Evolutionary conservation across 2,113 vertebrate genomes (phyloP).

Genomic region (Petromus typicus): DNA sequence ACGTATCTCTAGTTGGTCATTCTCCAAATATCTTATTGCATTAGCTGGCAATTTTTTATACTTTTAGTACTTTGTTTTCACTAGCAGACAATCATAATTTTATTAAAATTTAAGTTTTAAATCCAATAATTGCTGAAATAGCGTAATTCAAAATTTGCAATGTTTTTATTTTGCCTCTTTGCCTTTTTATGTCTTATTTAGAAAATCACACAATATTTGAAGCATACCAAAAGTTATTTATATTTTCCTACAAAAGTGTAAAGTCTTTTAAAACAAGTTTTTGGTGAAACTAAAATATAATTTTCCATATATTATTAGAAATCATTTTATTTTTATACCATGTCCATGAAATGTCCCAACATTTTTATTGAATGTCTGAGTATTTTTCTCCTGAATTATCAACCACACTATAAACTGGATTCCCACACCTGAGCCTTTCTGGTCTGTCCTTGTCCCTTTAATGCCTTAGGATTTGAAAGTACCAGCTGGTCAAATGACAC

Average conservation of each 20-base stretch:
- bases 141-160: background rate
- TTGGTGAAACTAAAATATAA: background rate
- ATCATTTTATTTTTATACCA: background rate
- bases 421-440: background rate
- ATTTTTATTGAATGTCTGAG: background rate
- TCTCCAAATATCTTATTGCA: background rate
- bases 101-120: background rate
- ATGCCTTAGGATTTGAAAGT: background rate
- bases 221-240: background rate
- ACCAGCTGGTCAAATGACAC: background rate
- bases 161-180: background rate
- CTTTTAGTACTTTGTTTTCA: background rate
- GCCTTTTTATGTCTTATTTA: background rate
- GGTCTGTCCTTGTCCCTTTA: background rate
- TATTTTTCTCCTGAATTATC: background rate
- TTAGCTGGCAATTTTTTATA: background rate
- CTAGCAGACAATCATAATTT: background rate
- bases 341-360: background rate
- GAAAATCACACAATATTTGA: background rate
- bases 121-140: background rate
- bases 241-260: background rate
- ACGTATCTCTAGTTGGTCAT: background rate
- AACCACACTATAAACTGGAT: background rate
- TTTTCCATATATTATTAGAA: background rate
- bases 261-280: background rate